Conservation (phyloP, 2,888 invertebrate genomes). For the Trichogramma evanescens region DNA sequence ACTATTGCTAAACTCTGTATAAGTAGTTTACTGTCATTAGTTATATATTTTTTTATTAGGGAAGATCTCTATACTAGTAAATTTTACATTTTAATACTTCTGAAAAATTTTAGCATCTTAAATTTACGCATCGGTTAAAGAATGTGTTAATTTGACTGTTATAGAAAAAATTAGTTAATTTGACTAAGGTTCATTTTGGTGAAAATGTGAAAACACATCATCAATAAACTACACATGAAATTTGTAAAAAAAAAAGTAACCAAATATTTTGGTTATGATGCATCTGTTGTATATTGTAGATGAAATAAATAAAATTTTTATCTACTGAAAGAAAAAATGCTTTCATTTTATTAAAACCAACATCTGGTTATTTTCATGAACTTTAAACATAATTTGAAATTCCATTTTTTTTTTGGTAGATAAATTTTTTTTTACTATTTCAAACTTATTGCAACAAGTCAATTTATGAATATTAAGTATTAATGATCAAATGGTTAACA, state of each 20-base stretch:
- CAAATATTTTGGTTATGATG: too few relatives aligned
- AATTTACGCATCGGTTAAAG: too few relatives aligned
- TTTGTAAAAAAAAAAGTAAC: slow-evolving; percentile 11
- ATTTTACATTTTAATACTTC: neutral
- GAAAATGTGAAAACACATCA: slow-evolving; percentile 15
- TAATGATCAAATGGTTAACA: neutral
- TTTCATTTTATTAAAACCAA: slow-evolving; percentile 6
- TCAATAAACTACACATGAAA: slow-evolving; percentile 9
- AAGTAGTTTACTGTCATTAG: neutral
- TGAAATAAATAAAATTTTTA: slow-evolving; percentile 19
- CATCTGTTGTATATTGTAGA: slow-evolving; percentile 11
- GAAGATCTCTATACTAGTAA: neutral
- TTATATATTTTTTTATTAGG: neutral
- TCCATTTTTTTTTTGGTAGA: neutral
- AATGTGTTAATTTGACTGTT: neutral
- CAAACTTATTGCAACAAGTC: too few relatives aligned
- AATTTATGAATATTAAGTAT: neutral
- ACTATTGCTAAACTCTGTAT: neutral
- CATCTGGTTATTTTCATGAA: slow-evolving; percentile 10
- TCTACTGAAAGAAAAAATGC: slow-evolving; percentile 9
- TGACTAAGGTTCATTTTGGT: slow-evolving; percentile 16
- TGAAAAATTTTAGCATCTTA: too few relatives aligned
- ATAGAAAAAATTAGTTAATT: slow-evolving; percentile 16
- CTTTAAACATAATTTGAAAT: slow-evolving; percentile 6
- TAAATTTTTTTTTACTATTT: neutral